phyloP scores from a whole-genome alignment of 1,140 invertebrate genomes.

The Drosophila kanapiae region DNA sequence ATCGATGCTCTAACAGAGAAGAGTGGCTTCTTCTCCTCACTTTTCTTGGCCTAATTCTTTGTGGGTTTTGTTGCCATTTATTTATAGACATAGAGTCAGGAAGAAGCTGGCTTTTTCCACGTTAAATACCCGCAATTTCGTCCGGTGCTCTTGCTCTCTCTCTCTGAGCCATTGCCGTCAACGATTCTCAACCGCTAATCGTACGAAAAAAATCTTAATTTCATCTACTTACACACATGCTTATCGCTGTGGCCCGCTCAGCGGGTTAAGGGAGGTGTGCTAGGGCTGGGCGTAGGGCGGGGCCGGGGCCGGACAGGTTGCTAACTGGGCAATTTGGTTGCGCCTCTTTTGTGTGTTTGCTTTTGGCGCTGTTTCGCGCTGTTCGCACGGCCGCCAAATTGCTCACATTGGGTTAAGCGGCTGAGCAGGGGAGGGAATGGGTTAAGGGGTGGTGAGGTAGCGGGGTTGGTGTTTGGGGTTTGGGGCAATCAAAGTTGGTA shows the following conservation, averaged over 20 bases:
- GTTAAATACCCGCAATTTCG: neutral
- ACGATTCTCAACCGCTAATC: slow-evolving; percentile 77
- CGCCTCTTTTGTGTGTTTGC: slow-evolving; percentile 65
- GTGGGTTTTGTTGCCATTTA: too few relatives aligned
- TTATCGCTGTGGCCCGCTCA: slow-evolving; percentile 22
- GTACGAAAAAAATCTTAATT: slow-evolving; percentile 73
- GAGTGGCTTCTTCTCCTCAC: too few relatives aligned
- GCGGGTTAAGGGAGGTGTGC: slow-evolving; percentile 6
- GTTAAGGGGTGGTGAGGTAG: neutral
- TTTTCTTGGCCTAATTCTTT: too few relatives aligned
- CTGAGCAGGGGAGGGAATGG: neutral
- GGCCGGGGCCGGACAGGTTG: slow-evolving; percentile 51
- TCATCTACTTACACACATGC: slow-evolving; percentile 74
- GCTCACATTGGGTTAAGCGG: slow-evolving; percentile 15
- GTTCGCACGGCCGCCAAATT: slow-evolving; percentile 62
- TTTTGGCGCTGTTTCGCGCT: slow-evolving; percentile 68
- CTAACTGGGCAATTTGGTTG: slow-evolving; percentile 73
- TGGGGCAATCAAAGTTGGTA: slow-evolving; percentile 33
- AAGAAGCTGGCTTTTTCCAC: too few relatives aligned
- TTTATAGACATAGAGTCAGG: too few relatives aligned
- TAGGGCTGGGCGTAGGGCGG: slow-evolving; percentile 14
- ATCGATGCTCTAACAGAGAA: neutral
- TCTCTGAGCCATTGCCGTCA: slow-evolving; percentile 52
- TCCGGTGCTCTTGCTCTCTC: slow-evolving; percentile 2
- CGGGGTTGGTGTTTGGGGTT: neutral